Evolutionary conservation across 2,888 invertebrate species (phyloP), one percentile per base, ranked within the genome.

Genomic region (Trichacis sp.): DNA sequence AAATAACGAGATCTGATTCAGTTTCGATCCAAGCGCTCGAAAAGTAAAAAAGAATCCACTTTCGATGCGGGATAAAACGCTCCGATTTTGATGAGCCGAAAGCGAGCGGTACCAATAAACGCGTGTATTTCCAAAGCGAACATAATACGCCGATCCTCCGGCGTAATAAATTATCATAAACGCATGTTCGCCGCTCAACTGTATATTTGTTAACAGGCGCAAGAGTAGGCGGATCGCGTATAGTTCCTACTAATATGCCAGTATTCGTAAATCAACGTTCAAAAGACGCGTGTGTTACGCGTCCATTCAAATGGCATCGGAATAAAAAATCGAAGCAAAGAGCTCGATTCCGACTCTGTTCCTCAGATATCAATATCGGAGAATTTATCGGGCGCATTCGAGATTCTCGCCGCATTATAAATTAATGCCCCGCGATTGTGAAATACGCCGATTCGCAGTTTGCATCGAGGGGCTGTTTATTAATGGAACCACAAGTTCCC

Each of bases 151-250:
- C 60, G 72, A 62, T 68, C 63, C 69, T 67, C 66, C 71, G 70
- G 72, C 73, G 73, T 73, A 76, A 81, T 81, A 80, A 79, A 80
- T 81, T 76, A 80, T 80, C 75, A 75, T 73, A 74, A 77, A 77
- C 72, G 76, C 75, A 73, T 76, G 77, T 75, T 77, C 76, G 74
- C 74, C 72, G 75, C 73, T 75, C 74, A 76, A 73, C 72, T 74
- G 76, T 72, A 79, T 78, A 81, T 80, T 79, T 79, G 80, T 80
- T 80, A 77, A 79, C 80, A 78, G 77, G 69, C 72, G 67, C 72
- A 70, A 77, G 77, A 77, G 77, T 79, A 77, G 77, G 78, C 78
- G 77, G 76, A 65, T 62, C 62, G 62, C 64, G 54, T 51, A 64
- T 15, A 50, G 61, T 56, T 46, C 62, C 53, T 64, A 64, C 67